Base-by-base conservation (phyloP, 2,113 vertebrate genomes). In the Sprattus sprattus region DNA sequence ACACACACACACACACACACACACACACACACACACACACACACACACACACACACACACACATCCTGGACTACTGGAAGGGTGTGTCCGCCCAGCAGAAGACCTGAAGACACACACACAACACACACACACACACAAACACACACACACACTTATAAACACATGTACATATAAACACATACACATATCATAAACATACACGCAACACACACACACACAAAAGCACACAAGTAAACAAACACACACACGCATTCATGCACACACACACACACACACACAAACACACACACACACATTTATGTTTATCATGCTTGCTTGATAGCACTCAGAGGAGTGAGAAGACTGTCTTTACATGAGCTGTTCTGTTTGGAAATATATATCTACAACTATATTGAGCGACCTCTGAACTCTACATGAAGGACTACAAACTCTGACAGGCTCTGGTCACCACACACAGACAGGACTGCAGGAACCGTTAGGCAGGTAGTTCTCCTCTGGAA, bases 51-150 rank as follows among this genome's bases (percentile, higher is more conserved):
- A n/a, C n/a, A n/a, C n/a, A n/a, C n/a, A n/a, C n/a, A 99, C 92
- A 99, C 94, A 99, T 99, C 94, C 95, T 99, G 93, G 98, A 99
- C 96, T 99, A 99, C 94, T 99, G 98, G 98, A 99, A 99, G 91
- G 98, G 98, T 0, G 98, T 99, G 87, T 99, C 98, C 0, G 98
- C 98, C 89, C 98, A 99, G 95, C 98, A 99, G 95, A 99, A 99
- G 94, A 96, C 96, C 93, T 99, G 97, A 99, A 16, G 15, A 57
- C 54, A 57, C 54, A 75, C 8, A 47, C 57, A 47, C 81, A 46
- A 49, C n/a, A 15, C 49, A 50, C 39, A 45, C 44, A 78, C 87
- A 85, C 64, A 78, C 85, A 87, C 81, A 86, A 47, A 54, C 45
- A 81, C 49, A 87, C 85, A 87, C 25, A 86, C 28, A 83, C 60